Conservation (phyloP, 2,113 vertebrate genomes). For the Spea bombifrons region DNA sequence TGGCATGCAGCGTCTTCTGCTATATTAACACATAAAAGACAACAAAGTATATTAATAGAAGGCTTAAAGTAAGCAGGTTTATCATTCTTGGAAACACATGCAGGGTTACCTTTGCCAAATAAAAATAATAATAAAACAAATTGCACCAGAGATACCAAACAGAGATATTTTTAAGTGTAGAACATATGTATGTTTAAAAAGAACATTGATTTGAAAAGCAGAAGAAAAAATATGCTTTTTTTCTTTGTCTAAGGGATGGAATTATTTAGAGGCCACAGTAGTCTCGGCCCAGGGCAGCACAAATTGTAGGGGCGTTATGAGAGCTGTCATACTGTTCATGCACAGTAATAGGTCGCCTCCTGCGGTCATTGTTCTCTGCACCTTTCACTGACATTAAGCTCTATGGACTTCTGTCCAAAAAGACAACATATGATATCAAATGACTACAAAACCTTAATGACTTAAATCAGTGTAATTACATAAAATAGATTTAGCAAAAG, state of each 20-base stretch:
- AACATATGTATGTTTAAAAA: neutral
- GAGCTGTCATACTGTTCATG: neutral
- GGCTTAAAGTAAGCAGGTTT: neutral
- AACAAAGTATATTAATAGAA: neutral
- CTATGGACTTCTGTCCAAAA: neutral
- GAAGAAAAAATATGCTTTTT: neutral
- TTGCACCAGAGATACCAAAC: too few species aligned
- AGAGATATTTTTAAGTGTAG: neutral
- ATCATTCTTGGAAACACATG: neutral
- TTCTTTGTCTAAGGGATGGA: neutral
- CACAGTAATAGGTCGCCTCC: conserved; percentile 2
- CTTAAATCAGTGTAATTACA: neutral
- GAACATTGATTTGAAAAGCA: neutral
- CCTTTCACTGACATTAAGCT: neutral
- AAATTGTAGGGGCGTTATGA: conserved; percentile 5
- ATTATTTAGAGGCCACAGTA: neutral
- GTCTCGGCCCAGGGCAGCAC: neutral
- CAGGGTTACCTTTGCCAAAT: neutral
- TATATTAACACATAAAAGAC: neutral
- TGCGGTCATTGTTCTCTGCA: neutral
- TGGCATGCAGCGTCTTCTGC: neutral
- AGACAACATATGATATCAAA: neutral
- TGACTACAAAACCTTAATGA: neutral
- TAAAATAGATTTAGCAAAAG: neutral
- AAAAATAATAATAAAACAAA: too few species aligned